Conservation (phyloP, 2,888 invertebrate species). For the Amiota minor region DNA sequence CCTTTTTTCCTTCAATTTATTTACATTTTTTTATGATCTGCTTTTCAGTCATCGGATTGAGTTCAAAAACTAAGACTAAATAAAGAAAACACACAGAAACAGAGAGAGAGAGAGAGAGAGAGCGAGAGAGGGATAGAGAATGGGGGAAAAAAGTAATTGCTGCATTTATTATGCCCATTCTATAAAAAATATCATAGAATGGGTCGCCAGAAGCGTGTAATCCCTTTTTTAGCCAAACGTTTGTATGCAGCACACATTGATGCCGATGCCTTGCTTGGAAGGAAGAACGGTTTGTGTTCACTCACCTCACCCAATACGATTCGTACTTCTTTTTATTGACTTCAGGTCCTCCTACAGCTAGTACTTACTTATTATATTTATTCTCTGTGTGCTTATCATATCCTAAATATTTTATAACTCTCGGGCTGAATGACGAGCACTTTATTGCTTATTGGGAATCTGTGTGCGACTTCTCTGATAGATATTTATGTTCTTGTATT, state of each 20-base stretch:
- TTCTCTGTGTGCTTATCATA: not conserved
- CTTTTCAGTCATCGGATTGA: too few species aligned
- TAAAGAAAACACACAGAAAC: not conserved
- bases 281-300: constrained; percentile 16
- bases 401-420: constrained; percentile 15
- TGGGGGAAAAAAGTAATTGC: constrained; percentile 3
- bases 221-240: constrained; percentile 37
- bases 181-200: too few species aligned
- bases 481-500: constrained; percentile 33
- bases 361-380: too few species aligned
- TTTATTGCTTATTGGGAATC: constrained; percentile 42
- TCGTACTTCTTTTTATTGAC: too few species aligned
- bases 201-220: constrained; percentile 15
- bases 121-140: not conserved
- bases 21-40: not conserved
- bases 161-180: constrained; percentile 20
- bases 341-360: too few species aligned
- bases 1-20: constrained; percentile 6
- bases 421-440: constrained; percentile 14
- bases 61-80: not conserved
- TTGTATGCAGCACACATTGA: constrained; percentile 46
- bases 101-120: not conserved
- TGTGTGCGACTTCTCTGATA: constrained; percentile 15
- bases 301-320: too few species aligned
- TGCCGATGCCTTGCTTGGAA: constrained; percentile 21